phyloP scores from a whole-genome alignment of 1,140 invertebrate species.

The Platyscapa corneri region DNA sequence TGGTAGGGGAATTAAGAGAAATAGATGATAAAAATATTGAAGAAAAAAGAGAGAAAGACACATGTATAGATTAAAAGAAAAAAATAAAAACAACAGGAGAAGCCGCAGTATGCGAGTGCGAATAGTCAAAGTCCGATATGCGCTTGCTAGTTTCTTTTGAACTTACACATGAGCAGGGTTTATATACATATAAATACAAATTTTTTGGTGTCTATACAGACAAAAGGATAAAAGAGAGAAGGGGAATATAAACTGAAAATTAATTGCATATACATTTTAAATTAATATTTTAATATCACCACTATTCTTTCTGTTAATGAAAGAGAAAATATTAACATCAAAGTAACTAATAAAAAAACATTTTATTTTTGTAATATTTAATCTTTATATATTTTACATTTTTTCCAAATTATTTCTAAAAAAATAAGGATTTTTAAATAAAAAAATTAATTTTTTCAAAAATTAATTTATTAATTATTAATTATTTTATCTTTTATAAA shows the following conservation, averaged over 20 bases:
- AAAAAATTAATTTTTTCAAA: no score
- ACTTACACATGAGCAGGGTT: background rate
- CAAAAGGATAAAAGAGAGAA: background rate
- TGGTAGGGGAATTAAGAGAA: slow-evolving; percentile 39
- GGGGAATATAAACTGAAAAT: slow-evolving; percentile 4
- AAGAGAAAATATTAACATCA: background rate
- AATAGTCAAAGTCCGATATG: slow-evolving; percentile 27
- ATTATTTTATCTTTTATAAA: no score
- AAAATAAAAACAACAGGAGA: background rate
- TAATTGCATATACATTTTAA: background rate
- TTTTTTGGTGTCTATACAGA: background rate
- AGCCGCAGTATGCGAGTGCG: background rate
- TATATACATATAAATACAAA: background rate
- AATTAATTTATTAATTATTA: no score
- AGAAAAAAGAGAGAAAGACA: slow-evolving; percentile 27
- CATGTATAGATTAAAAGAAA: slow-evolving; percentile 17
- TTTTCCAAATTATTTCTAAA: background rate
- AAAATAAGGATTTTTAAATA: background rate
- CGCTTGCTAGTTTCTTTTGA: background rate
- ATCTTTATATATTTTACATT: no score
- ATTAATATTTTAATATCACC: background rate
- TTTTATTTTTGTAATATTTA: no score
- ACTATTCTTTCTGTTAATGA: background rate
- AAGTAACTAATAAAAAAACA: background rate
- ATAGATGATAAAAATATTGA: slow-evolving; percentile 8